These are phyloP conservation scores for Florisuga fusca DNA, from an alignment of 2,797 vertebrate genomes.

Conservation along the genomic window DNA sequence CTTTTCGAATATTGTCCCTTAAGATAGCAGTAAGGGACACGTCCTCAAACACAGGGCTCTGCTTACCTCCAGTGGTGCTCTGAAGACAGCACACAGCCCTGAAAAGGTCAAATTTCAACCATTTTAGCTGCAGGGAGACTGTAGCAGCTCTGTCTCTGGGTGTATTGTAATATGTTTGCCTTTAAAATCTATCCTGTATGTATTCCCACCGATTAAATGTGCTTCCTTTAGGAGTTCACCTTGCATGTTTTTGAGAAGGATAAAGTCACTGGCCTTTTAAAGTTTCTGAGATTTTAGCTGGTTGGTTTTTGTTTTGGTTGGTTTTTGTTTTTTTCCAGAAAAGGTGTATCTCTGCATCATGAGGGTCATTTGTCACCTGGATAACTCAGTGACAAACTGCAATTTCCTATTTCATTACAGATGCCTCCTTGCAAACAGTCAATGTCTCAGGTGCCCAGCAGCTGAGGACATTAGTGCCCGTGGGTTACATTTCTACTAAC, in stretches of 20 bases:
- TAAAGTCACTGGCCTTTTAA: not conserved
- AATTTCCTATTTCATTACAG: constrained; percentile 35
- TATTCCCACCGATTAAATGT: not conserved
- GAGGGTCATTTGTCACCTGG: not conserved
- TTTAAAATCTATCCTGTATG: not conserved
- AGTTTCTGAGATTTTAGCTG: not conserved
- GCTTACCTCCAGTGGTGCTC: not conserved
- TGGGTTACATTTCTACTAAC: not conserved
- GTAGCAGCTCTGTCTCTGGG: not conserved
- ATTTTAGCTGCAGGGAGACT: not conserved
- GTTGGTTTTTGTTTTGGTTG: not conserved
- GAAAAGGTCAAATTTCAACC: not conserved
- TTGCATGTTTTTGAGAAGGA: not conserved
- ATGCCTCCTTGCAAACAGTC: not conserved
- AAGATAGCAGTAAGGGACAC: not conserved
- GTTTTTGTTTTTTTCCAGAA: not conserved
- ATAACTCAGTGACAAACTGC: not conserved
- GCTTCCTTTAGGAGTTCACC: not conserved
- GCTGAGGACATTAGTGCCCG: not conserved
- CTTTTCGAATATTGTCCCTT: not conserved
- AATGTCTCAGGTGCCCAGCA: not conserved
- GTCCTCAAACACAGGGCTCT: not conserved
- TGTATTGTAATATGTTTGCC: not conserved
- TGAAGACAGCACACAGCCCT: not conserved
- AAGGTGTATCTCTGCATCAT: not conserved